phyloP scores from a whole-genome alignment of 2,113 vertebrate species.

The human region GRCh38 chr18:68876001-68876500 shows the following conservation, averaged over 20 bases:
- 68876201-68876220: not conserved
- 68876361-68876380: not conserved
- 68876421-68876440: not conserved
- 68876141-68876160: not conserved
- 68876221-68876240: not conserved
- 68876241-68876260: not conserved
- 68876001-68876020: not conserved
- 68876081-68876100: not conserved
- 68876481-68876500: not conserved
- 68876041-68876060: not conserved
- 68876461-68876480: not conserved
- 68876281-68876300: not conserved
- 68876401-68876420: not conserved
- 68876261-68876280: not conserved
- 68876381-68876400: rapidly evolving
- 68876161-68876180: not conserved
- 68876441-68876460: not conserved
- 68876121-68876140: not conserved
- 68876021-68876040: not conserved
- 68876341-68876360: not conserved
- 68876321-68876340: not conserved
- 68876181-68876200: not conserved
- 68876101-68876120: not conserved
- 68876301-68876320: not conserved
- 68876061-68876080: not conserved